Percentiles rank a stretch among this genome's conserved stretches.
phyloP scores from a whole-genome alignment of 2,113 vertebrate species.

The Clarias magur region DNA sequence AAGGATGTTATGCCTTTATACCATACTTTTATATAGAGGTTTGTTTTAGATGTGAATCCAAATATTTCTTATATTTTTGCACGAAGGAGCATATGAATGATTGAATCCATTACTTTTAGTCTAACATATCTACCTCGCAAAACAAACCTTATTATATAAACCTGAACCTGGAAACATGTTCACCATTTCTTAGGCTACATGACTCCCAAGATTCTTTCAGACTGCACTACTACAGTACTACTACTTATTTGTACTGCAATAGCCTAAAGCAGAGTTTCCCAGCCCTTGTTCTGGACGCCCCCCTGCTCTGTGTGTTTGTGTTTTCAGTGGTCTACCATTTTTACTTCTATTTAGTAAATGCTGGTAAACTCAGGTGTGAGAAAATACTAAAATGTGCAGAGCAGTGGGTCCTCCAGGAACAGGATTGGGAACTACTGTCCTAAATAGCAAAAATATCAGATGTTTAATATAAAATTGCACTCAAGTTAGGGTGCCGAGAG shows the following conservation, averaged over 20 bases:
- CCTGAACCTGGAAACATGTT: not conserved
- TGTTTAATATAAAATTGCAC: not conserved
- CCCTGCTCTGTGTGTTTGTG: no score
- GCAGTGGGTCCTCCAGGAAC: no score
- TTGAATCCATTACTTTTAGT: not conserved
- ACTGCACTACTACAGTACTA: no score
- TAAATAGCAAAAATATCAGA: not conserved
- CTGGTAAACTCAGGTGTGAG: no score
- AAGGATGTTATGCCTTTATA: not conserved
- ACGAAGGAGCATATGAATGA: not conserved
- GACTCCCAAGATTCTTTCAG: no score
- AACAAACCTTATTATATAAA: not conserved
- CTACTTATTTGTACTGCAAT: not conserved
- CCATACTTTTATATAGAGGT: not conserved
- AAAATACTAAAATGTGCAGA: no score
- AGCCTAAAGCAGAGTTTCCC: no score
- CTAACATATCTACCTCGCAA: constrained; percentile 19
- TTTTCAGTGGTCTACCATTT: no score
- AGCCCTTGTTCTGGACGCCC: no score
- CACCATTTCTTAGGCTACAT: not conserved
- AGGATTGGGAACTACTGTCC: no score
- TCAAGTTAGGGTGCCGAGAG: not conserved
- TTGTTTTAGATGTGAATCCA: not conserved
- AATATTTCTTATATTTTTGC: constrained; percentile 9
- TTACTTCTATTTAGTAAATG: no score